Evolutionary conservation across 2,797 vertebrate genomes (phyloP).

Genomic region (Adrianichthys oophorus): DNA sequence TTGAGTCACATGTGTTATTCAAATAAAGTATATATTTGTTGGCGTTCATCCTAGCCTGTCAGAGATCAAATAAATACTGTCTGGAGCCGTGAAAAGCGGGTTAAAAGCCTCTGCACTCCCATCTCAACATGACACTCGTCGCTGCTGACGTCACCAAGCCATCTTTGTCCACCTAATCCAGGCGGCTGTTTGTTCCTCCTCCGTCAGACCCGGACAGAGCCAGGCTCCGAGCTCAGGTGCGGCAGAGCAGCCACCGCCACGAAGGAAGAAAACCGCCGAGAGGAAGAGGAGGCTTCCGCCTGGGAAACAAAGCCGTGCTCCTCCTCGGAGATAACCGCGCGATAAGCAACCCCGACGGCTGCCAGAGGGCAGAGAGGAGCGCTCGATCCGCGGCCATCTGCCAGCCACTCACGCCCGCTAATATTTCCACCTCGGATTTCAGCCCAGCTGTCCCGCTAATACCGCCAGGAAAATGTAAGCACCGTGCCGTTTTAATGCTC

Average conservation of each 20-base stretch:
- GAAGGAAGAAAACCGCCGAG: slow-evolving; percentile 7
- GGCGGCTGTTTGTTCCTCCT: slow-evolving; percentile 75
- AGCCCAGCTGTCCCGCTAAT: slow-evolving; percentile 54
- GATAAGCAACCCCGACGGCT: slow-evolving; percentile 57
- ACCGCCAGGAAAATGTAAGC: slow-evolving; percentile 71
- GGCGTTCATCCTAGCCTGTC: background rate
- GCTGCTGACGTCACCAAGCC: slow-evolving; percentile 82
- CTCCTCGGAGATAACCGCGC: slow-evolving; percentile 63
- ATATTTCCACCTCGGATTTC: slow-evolving; percentile 62
- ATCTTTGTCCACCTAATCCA: slow-evolving; percentile 80
- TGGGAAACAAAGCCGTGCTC: slow-evolving; percentile 42
- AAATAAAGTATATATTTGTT: background rate
- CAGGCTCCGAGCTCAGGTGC: slow-evolving; percentile 48
- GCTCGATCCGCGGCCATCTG: slow-evolving; percentile 66
- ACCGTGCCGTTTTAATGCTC: slow-evolving; percentile 2
- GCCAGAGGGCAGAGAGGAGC: slow-evolving; percentile 73
- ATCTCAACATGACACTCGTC: slow-evolving; percentile 73
- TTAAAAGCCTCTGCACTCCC: slow-evolving; percentile 44
- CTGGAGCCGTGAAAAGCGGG: background rate
- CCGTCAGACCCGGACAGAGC: slow-evolving; percentile 64
- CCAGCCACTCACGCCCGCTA: slow-evolving; percentile 58
- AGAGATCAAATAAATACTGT: slow-evolving; percentile 1
- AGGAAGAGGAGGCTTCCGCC: background rate
- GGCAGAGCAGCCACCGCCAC: slow-evolving; percentile 52
- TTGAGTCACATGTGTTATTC: background rate